phyloP scores from a whole-genome alignment of 2,797 vertebrate species.

The Malacoraja senta region DNA sequence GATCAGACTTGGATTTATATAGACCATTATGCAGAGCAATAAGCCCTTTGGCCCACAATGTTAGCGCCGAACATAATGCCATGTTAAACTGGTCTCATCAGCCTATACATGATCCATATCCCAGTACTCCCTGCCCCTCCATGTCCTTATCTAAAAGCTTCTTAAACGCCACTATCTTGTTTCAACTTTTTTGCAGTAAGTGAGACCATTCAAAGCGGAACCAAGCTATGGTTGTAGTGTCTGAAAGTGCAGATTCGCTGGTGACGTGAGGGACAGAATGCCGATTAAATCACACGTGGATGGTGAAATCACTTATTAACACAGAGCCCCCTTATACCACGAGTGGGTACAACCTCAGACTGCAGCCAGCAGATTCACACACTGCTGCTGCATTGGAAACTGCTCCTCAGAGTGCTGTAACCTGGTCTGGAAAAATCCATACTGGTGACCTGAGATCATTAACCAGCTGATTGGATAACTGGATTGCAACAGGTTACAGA shows the following conservation, averaged over 20 bases:
- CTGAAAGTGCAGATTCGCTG: background rate
- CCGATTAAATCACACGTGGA: background rate
- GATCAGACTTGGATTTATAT: background rate
- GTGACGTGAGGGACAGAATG: background rate
- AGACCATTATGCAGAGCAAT: too few relatives aligned
- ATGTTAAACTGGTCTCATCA: too few relatives aligned
- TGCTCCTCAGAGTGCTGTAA: too few relatives aligned
- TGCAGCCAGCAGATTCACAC: background rate
- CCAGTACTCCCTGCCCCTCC: too few relatives aligned
- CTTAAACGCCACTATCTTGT: too few relatives aligned
- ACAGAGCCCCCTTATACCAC: background rate
- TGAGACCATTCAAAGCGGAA: background rate
- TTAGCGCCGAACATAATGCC: too few relatives aligned
- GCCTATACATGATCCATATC: too few relatives aligned
- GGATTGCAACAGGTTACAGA: background rate
- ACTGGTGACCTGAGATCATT: background rate
- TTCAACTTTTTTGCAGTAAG: background rate
- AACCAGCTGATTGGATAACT: background rate
- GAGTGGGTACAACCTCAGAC: background rate
- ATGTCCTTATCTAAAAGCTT: too few relatives aligned
- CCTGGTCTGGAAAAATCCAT: background rate
- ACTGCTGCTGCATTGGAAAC: background rate
- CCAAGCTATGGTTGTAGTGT: background rate
- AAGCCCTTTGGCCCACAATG: too few relatives aligned
- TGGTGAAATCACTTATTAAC: background rate